phyloP scores from a whole-genome alignment of 2,888 invertebrate genomes.

The Leucophora obtusa region DNA sequence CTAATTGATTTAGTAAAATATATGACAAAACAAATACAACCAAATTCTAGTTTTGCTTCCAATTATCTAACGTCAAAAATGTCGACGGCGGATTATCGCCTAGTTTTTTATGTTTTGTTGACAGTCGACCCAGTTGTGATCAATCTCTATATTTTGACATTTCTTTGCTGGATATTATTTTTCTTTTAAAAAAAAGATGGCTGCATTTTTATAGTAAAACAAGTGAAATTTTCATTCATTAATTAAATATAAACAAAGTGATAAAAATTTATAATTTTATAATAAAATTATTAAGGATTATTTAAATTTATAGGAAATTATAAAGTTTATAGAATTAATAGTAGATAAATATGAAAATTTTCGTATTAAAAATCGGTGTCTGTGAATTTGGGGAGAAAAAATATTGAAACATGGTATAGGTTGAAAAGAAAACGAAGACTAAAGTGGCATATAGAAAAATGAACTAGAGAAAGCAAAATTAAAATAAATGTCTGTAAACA shows the following conservation, averaged over 20 bases:
- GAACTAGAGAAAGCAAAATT: constrained; percentile 19
- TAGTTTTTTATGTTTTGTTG: no score
- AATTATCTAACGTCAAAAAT: no score
- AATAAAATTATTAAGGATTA: constrained; percentile 19
- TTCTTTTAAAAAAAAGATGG: constrained; percentile 61
- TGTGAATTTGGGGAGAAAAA: constrained; percentile 40
- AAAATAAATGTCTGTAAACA: constrained; percentile 49
- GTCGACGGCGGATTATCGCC: no score
- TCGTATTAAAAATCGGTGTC: constrained; percentile 37
- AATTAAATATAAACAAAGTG: constrained; percentile 44
- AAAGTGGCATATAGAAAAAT: constrained; percentile 29
- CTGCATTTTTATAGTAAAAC: constrained; percentile 54
- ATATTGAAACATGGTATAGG: constrained; percentile 41
- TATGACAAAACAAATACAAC: no score
- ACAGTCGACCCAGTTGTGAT: no score
- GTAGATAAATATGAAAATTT: constrained; percentile 21
- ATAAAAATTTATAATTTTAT: constrained; percentile 44
- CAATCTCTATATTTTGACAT: constrained; percentile 43
- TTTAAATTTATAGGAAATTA: constrained; percentile 41
- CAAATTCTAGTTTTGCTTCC: no score
- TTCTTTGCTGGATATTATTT: constrained; percentile 48
- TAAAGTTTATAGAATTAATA: constrained; percentile 39
- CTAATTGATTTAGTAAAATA: no score
- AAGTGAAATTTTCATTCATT: constrained; percentile 57
- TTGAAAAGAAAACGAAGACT: constrained; percentile 16